These are phyloP conservation scores for Cheiracanthium punctorium DNA, from an alignment of 2,888 invertebrate genomes.

Conservation along the genomic window DNA sequence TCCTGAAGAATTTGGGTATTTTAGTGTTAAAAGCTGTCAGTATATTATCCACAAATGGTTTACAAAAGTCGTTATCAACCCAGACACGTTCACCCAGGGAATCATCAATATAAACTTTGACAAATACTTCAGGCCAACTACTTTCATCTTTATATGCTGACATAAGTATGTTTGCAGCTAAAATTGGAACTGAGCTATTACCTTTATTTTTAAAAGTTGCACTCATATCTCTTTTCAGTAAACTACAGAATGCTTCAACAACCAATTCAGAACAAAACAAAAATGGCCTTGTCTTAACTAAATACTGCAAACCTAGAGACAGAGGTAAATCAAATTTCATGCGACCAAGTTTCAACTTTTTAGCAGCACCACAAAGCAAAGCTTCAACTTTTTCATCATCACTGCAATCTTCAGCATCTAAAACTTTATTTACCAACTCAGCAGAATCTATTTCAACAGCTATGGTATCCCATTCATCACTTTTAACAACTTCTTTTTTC, in stretches of 20 bases:
- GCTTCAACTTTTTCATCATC: constrained; percentile 85
- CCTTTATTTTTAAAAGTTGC: constrained; percentile 84
- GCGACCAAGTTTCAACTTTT: constrained; percentile 84
- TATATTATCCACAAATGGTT: constrained; percentile 93
- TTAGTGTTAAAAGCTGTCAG: constrained; percentile 89
- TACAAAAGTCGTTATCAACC: constrained; percentile 94
- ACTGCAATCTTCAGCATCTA: constrained; percentile 85
- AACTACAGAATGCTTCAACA: constrained; percentile 83
- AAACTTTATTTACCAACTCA: constrained; percentile 85
- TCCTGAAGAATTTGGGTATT: constrained; percentile 83
- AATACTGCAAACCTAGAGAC: constrained; percentile 86
- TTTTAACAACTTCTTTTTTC: constrained; percentile 68
- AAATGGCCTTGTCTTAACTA: constrained; percentile 86
- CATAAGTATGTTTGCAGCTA: constrained; percentile 89
- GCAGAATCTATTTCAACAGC: constrained; percentile 88
- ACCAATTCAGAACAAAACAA: constrained; percentile 77
- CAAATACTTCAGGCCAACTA: constrained; percentile 93
- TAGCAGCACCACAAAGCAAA: constrained; percentile 92
- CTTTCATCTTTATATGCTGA: constrained; percentile 87
- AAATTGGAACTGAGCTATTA: constrained; percentile 86
- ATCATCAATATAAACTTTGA: constrained; percentile 95
- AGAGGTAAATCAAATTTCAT: constrained; percentile 89
- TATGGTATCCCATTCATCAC: constrained; percentile 83
- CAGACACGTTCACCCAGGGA: constrained; percentile 93
- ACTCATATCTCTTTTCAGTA: constrained; percentile 84